Percentiles rank a stretch among this genome's conserved stretches.
phyloP scores from a whole-genome alignment of 2,888 invertebrate species.

The Stomorhina lunata region DNA sequence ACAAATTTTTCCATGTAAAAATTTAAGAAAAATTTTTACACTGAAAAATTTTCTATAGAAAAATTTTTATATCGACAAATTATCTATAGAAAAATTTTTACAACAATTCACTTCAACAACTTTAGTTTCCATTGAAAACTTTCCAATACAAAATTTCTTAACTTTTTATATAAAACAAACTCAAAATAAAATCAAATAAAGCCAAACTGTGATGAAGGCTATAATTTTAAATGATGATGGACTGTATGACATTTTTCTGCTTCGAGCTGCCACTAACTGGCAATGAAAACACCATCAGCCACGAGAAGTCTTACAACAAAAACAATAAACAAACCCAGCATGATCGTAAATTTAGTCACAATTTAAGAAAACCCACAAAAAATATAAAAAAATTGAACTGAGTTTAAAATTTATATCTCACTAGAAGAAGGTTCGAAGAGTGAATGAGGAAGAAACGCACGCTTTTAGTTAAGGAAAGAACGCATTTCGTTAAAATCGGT shows the following conservation, averaged over 20 bases:
- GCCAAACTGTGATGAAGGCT: conserved; percentile 40
- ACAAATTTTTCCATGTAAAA: too few species aligned
- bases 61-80: too few species aligned
- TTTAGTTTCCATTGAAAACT: not conserved
- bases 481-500: conserved; percentile 47
- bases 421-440: conserved; percentile 35
- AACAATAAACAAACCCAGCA: conserved; percentile 50
- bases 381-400: conserved; percentile 9
- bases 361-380: conserved; percentile 35
- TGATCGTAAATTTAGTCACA: conserved; percentile 59
- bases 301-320: not conserved
- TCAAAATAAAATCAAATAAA: conserved; percentile 37
- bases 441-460: not conserved
- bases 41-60: too few species aligned
- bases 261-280: conserved; percentile 54
- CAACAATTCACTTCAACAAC: too few species aligned
- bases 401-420: conserved; percentile 56
- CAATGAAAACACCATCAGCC: not conserved
- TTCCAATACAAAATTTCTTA: too few species aligned
- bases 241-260: conserved; percentile 70
- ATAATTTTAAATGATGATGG: conserved; percentile 69
- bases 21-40: too few species aligned
- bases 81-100: too few species aligned
- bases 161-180: not conserved
- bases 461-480: too few species aligned